Evolutionary conservation across 2,797 vertebrate species (phyloP), one percentile per base, ranked within the genome.

Genomic region (Galaxias olidus): DNA sequence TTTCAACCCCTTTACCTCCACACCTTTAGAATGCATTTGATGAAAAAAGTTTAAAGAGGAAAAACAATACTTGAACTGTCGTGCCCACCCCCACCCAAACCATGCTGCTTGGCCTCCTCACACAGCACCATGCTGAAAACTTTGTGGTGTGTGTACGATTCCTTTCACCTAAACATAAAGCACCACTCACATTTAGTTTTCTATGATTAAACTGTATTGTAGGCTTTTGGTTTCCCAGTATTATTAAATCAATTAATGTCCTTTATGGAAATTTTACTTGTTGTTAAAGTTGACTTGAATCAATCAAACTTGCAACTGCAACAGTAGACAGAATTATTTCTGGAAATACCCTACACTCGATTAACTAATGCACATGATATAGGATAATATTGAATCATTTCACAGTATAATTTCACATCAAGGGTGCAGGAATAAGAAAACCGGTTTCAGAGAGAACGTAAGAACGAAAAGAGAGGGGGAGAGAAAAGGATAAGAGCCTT

Each of bases 161-260:
- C n/a, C n/a, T n/a, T n/a, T n/a, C n/a, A 79, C 74, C 71, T 72
- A 74, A 73, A 79, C 75, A 6, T 30, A 30, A 30, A 30, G 6
- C 30, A 3, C 30, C 30, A 30, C 68, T 69, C 13, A 47, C 45
- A 3, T 47, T 47, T 47, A 8, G 2, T 47, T 47, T 81, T 68
- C 76, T 79, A 82, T 75, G 76, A 76, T 83, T 73, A 71, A n/a
- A n/a, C n/a, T n/a, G n/a, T n/a, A n/a, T n/a, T n/a, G n/a, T n/a
- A n/a, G n/a, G 19, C 65, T 80, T 83, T 78, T 30, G 77, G 77
- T 75, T 84, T 79, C 71, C 63, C 65, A 68, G 71, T 65, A 72
- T 78, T 72, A 81, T n/a, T 77, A 75, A 84, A 73, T 48, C 63
- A 3, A 30, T 30, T 30, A 3, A 30, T 30, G 2, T 30, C 30